Base-by-base conservation (phyloP, 2,797 vertebrate genomes). In the Pseudochirops cupreus region DNA sequence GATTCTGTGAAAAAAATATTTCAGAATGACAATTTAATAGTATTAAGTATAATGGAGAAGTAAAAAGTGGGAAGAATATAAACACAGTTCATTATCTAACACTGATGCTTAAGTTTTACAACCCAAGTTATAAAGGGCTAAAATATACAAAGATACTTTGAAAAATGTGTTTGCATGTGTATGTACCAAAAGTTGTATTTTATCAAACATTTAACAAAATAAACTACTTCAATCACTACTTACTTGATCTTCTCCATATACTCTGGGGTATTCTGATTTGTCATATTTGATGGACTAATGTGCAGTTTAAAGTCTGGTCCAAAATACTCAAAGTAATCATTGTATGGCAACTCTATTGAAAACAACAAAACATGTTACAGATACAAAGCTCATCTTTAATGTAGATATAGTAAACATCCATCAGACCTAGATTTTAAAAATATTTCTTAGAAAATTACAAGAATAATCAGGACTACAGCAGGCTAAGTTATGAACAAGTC, bases 171-270 rank as follows among this genome's bases (percentile, higher is more conserved):
- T 11, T 82, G 21, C 21, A 46, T 82, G 2, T 26, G 29, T 82
- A 82, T 46, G 7, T 82, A 21, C 24, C 91, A 52, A 56, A 91
- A 46, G 1, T 46, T 91, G 28, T 82, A 74, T 58, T 21, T 94
- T 6, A 90, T 56, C 33, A 93, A 96, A 82, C 14, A 31, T 74
- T 94, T 56, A 92, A 62, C 28, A 93, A 94, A 93, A 82, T 46
- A 96, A 94, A 53, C 4, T 11, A 82, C 33, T 46, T 55, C 46
- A 94, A 94, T 50, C 12, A 91, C 53, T 95, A 98, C 99, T 99
- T 99, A 99, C 99, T 99, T 99, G 98, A 99, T 99, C 98, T 99
- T 99, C 97, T 99, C 99, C 99, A 99, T 99, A 97, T 99, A 99
- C 98, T 99, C 99, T 89, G 98, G 99, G 55, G 99, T 99, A 98